Evolutionary conservation across 1,140 invertebrate species (phyloP).

Genomic region (Atta texana): DNA sequence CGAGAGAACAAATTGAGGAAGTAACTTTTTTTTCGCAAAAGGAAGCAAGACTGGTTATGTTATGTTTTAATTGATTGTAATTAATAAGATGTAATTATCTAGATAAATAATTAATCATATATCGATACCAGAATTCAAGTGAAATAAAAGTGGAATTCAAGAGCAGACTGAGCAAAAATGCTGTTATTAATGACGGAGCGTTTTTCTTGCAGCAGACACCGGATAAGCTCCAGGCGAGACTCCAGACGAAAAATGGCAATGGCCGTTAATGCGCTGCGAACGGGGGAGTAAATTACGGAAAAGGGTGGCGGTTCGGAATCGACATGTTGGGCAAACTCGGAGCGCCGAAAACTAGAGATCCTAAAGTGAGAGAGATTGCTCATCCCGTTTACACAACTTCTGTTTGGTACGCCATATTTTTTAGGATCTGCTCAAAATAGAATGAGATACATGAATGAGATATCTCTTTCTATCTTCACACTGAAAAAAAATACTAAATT

Average conservation of each 20-base stretch:
- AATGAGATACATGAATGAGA: too few species aligned
- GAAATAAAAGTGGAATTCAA: neutral
- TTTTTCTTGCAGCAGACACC: neutral
- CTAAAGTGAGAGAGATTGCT: too few species aligned
- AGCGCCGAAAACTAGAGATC: neutral
- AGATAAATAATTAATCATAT: neutral
- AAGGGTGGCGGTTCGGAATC: neutral
- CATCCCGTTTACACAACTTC: too few species aligned
- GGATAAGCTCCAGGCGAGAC: constrained; percentile 2
- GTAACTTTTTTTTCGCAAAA: too few species aligned
- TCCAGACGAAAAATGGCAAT: neutral
- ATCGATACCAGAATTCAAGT: neutral
- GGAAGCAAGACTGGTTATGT: too few species aligned
- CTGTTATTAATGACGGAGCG: constrained; percentile 12
- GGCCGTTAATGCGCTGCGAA: neutral
- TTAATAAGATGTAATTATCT: neutral
- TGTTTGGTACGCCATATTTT: too few species aligned
- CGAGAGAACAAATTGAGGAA: neutral
- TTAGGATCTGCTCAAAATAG: too few species aligned
- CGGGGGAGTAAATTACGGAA: neutral
- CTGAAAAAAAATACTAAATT: too few species aligned
- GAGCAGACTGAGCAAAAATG: neutral
- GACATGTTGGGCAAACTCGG: neutral
- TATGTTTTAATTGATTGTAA: neutral
- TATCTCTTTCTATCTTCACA: too few species aligned